These are phyloP conservation scores for Miichthys miiuy DNA, from an alignment of 2,797 vertebrate species.

Conservation along the genomic window DNA sequence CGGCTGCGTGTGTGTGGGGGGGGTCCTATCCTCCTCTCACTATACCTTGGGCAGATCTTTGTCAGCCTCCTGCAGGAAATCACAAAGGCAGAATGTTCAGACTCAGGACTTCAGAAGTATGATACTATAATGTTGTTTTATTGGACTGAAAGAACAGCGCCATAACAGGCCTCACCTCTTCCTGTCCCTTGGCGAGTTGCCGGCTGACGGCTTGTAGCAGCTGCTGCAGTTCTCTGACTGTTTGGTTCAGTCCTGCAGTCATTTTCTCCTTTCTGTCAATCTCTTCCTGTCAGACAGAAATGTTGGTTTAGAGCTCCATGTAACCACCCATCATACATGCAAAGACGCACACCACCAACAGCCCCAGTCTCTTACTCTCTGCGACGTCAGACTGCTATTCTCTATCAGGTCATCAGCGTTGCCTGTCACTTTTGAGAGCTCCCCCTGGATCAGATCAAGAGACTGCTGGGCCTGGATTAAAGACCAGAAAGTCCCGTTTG, in stretches of 20 bases:
- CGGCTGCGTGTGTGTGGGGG: slow-evolving; percentile 42
- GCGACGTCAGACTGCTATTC: slow-evolving; percentile 90
- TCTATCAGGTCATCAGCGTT: slow-evolving; percentile 90
- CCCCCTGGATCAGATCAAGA: slow-evolving; percentile 93
- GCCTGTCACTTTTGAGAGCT: slow-evolving; percentile 90
- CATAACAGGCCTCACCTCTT: slow-evolving; percentile 74
- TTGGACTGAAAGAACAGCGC: not conserved
- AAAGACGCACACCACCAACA: not conserved
- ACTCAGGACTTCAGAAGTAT: not conserved
- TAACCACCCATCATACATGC: not conserved
- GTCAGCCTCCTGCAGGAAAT: slow-evolving; percentile 74
- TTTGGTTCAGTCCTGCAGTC: slow-evolving; percentile 91
- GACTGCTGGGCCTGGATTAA: slow-evolving; percentile 92
- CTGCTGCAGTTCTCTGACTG: slow-evolving; percentile 93
- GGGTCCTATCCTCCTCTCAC: slow-evolving; percentile 54
- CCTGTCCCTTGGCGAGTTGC: slow-evolving; percentile 92
- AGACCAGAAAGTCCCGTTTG: not conserved
- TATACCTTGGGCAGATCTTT: slow-evolving; percentile 79
- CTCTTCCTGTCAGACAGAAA: slow-evolving; percentile 85
- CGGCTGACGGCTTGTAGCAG: slow-evolving; percentile 91
- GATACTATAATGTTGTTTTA: not conserved
- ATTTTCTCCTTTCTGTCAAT: slow-evolving; percentile 91
- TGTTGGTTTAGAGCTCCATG: slow-evolving; percentile 10
- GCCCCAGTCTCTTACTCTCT: slow-evolving; percentile 83
- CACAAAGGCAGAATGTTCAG: slow-evolving; percentile 30